phyloP scores from a whole-genome alignment of 2,888 invertebrate genomes.

The Thera obeliscata region DNA sequence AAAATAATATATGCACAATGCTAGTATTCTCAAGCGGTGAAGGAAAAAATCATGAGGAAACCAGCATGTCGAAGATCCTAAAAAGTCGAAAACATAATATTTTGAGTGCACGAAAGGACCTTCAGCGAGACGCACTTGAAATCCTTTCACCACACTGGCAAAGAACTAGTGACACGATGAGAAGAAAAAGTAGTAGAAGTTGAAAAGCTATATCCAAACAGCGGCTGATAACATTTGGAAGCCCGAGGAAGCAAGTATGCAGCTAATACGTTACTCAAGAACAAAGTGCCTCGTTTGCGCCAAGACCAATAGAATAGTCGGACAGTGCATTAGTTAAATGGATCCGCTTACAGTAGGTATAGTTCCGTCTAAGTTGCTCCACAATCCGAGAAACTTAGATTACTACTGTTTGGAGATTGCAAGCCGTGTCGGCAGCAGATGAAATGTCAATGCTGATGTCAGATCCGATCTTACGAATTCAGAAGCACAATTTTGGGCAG shows the following conservation, averaged over 20 bases:
- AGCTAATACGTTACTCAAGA: slow-evolving; percentile 73
- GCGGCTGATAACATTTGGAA: slow-evolving; percentile 49
- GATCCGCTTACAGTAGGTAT: slow-evolving; percentile 67
- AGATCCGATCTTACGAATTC: slow-evolving; percentile 20
- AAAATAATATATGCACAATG: no score
- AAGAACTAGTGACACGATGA: neutral
- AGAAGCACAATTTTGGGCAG: neutral
- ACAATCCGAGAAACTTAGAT: slow-evolving; percentile 78
- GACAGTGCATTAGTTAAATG: slow-evolving; percentile 82
- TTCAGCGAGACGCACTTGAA: no score
- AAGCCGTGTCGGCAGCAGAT: slow-evolving; percentile 66
- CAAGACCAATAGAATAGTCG: slow-evolving; percentile 78
- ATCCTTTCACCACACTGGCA: no score
- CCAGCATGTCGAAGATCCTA: no score
- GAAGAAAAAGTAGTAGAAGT: neutral
- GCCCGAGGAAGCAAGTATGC: slow-evolving; percentile 44
- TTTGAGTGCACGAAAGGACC: no score
- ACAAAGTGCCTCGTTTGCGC: slow-evolving; percentile 79
- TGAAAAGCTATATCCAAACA: slow-evolving; percentile 16
- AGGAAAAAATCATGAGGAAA: no score
- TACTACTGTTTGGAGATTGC: slow-evolving; percentile 69
- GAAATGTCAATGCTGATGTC: slow-evolving; percentile 63
- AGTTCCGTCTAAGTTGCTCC: slow-evolving; percentile 73
- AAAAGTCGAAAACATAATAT: no score
- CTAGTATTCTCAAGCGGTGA: no score